phyloP scores from a whole-genome alignment of 2,888 invertebrate genomes.

The Nineta flava region DNA sequence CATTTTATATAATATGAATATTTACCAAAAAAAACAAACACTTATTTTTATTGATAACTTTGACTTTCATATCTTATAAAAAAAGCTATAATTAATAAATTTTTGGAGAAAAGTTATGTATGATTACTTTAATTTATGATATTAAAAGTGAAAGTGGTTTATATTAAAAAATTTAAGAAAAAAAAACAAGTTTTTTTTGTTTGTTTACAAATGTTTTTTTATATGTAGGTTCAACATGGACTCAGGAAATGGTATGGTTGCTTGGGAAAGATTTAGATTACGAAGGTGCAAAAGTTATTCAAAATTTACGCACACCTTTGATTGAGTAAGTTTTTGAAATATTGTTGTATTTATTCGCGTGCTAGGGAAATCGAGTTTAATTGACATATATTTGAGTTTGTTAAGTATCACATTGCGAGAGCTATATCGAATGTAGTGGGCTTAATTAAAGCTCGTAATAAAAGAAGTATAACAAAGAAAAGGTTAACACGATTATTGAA shows the following conservation, averaged over 20 bases:
- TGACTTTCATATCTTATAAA: neutral
- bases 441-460: too few species aligned
- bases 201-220: neutral
- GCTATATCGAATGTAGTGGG: too few species aligned
- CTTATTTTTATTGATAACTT: too few species aligned
- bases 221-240: slow-evolving; percentile 70
- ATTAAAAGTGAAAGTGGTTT: neutral
- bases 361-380: neutral
- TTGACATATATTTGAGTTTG: too few species aligned
- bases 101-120: neutral
- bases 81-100: slow-evolving; percentile 3
- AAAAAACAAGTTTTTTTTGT: slow-evolving; percentile 4
- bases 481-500: too few species aligned
- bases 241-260: slow-evolving; percentile 88
- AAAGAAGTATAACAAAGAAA: too few species aligned
- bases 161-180: neutral
- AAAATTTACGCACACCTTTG: slow-evolving; percentile 54
- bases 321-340: slow-evolving; percentile 37
- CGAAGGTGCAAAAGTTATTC: slow-evolving; percentile 42
- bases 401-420: too few species aligned
- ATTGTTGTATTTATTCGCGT: neutral
- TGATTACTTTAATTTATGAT: too few species aligned
- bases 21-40: too few species aligned
- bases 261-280: slow-evolving; percentile 66
- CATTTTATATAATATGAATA: too few species aligned